Evolutionary conservation across 2,113 vertebrate species (phyloP).

Genomic region (Progne subis): DNA sequence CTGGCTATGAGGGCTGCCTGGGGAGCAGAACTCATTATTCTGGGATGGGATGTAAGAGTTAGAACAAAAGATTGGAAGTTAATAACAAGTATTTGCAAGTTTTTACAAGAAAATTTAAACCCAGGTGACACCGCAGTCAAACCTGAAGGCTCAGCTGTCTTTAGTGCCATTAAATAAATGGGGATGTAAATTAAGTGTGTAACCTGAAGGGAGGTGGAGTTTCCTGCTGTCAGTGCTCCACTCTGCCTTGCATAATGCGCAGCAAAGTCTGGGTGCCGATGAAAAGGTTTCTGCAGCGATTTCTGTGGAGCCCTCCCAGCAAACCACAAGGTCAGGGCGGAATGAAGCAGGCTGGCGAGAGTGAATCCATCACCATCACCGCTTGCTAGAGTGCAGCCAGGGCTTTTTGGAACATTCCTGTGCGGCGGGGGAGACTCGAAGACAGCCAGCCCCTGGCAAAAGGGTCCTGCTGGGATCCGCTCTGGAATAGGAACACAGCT

Average conservation of each 20-base stretch:
- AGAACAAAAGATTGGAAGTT: constrained; percentile 34
- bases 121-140: background rate
- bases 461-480: background rate
- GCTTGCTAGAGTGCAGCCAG: background rate
- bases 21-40: constrained; percentile 7
- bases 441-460: background rate
- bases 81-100: constrained; percentile 4
- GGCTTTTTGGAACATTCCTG: background rate
- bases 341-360: background rate
- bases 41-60: background rate
- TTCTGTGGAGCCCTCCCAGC: background rate
- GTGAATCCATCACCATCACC: background rate
- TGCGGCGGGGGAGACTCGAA: background rate
- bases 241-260: background rate
- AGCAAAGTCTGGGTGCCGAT: background rate
- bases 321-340: background rate
- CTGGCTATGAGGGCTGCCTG: constrained; percentile 33
- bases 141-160: background rate
- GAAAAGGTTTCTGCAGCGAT: background rate
- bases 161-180: background rate
- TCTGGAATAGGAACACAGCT: background rate
- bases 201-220: background rate
- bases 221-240: background rate
- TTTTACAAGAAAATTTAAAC: constrained; percentile 11
- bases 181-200: background rate